Evolutionary conservation across 2,888 invertebrate genomes (phyloP), one percentile per base, ranked within the genome.

Genomic region (Oegoconia quadripuncta): DNA sequence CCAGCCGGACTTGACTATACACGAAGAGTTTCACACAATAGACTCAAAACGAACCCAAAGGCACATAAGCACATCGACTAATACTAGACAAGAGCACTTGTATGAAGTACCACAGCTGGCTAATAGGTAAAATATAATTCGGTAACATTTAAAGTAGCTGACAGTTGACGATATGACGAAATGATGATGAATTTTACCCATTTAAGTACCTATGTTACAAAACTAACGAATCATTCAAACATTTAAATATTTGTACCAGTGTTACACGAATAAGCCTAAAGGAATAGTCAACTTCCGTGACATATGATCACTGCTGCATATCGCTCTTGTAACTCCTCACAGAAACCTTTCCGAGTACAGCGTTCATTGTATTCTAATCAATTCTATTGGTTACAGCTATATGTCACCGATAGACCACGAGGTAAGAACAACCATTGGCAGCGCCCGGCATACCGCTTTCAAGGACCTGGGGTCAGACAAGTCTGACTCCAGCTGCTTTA

Each of bases 41-140:
- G 95, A 95, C 69, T 95, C 95, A 63, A 64, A 79, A 43, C 59
- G 75, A 18, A 69, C 70, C 0, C 77, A 73, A 31, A 68, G 82
- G 41, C 77, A 74, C 33, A 71, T 72, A 47, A 76, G 64, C 48
- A 92, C 93, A 26, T 93, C 93, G 61, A 90, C 88, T 20, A 91
- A 90, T 48, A 84, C 90, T 33, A 89, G 93, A 34, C 92, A 93
- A 37, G 95, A 95, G 64, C 95, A 95, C 77, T 93, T 95, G 66
- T 95, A 95, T 79, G 95, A 96, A 83, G 95, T 95, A 9, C 95
- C 95, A 14, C 95, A 95, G 38, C 53, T 86, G 39, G 81, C 84
- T 42, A 84, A 71, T 51, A 87, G 86, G 87, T 86, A 47, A 55
- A 50, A 29, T 16, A 26, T 33, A 12, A 31, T 27, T 8, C 25